Evolutionary conservation across 2,888 invertebrate species (phyloP), one percentile per base, ranked within the genome.

Genomic region (Unio pictorum): DNA sequence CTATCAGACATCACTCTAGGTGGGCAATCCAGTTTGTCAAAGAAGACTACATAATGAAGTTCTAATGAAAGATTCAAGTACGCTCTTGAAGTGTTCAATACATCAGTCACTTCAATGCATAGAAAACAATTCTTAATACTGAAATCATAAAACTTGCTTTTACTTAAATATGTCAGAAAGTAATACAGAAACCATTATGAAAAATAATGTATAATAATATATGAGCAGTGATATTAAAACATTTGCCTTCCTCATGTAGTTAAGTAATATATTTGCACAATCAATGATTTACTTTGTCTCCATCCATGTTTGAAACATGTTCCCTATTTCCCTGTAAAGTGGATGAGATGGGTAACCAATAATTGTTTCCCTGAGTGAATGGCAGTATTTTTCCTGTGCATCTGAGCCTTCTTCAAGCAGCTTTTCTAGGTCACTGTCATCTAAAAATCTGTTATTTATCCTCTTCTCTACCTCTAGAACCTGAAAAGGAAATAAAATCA

Each of bases 281-380:
- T 45, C 45, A 26, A 63, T 23, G 23, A 64, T 57, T 61, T 64
- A 87, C 86, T 71, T 81, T 26, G 79, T 79, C 18, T 83, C 74
- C 79, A 86, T 78, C 88, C 88, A 88, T 20, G 73, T 65, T 18
- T 81, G 74, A 34, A 87, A 71, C 84, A 85, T 86, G 28, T 72
- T 72, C 7, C 81, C 82, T 55, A 88, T 69, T 65, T 87, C 86
- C 30, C 75, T 79, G 72, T 86, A 87, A 7, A 88, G 71, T 3
- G 88, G 88, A 64, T 83, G 79, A 23, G 83, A 78, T 15, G 88
- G 87, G 66, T 87, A 88, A 20, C 88, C 88, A 68, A 86, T 61
- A 45, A 87, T 86, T 8, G 78, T 71, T 64, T 73, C 64, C 58
- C 87, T 74, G 55, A 78, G 76, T 20, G 45, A 15, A 45, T 45